Percentiles rank a stretch among this genome's conserved stretches.
Evolutionary conservation across 1,140 invertebrate genomes (phyloP).

Genomic region (Lysiphlebus fabarum): DNA sequence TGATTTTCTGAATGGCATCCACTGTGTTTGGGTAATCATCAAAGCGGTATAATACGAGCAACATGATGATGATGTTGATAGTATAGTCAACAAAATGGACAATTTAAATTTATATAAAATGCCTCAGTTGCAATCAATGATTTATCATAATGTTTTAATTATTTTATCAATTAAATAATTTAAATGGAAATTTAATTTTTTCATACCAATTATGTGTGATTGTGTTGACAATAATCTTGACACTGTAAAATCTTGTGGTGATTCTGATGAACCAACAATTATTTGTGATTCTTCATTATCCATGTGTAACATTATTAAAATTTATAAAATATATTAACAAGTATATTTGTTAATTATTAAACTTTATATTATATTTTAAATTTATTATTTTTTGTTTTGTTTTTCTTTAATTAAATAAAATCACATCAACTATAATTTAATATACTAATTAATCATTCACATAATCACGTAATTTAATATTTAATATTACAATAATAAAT

Average conservation of each 20-base stretch:
- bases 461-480: no score
- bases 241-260: slow-evolving; percentile 52
- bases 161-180: background rate
- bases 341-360: no score
- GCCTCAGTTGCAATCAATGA: slow-evolving; percentile 16
- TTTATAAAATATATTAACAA: background rate
- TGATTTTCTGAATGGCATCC: slow-evolving; percentile 46
- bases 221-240: slow-evolving; percentile 46
- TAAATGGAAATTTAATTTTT: slow-evolving; percentile 16
- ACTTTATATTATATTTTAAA: no score
- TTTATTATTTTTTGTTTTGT: no score
- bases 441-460: no score
- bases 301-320: slow-evolving; percentile 38
- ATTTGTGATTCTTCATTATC: slow-evolving; percentile 29
- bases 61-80: no score
- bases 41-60: slow-evolving; percentile 52
- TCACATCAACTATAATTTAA: no score
- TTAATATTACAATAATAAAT: no score
- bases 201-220: slow-evolving; percentile 45
- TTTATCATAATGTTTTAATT: background rate
- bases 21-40: slow-evolving; percentile 47
- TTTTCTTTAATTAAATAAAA: no score
- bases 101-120: slow-evolving; percentile 45
- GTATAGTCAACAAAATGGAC: slow-evolving; percentile 34
- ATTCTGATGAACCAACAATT: background rate